A percentile compares a stretch with the other conserved stretches of the same genome.
Evolutionary conservation across 2,888 invertebrate species (phyloP).

Genomic region (Scrobipalpa atriplicella): DNA sequence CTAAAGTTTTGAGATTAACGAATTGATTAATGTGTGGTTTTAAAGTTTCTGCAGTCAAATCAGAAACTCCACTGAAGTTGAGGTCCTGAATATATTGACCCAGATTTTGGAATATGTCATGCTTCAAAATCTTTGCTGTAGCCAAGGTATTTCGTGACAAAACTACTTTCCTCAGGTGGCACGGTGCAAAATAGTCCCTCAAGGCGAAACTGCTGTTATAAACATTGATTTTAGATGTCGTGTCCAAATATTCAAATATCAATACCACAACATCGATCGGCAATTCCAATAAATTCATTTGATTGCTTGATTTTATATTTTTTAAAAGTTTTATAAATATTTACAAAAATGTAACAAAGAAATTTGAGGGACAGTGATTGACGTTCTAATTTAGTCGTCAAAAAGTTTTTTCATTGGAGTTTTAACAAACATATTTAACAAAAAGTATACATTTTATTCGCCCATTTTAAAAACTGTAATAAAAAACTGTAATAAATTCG

Average conservation of each 20-base stretch:
- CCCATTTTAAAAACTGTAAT: too few relatives aligned
- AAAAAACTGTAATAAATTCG: too few relatives aligned
- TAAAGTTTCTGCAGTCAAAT: conserved; percentile 43
- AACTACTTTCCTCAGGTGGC: conserved; percentile 41
- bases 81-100: conserved; percentile 43
- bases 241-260: conserved; percentile 41
- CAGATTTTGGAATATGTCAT: conserved; percentile 42
- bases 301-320: conserved; percentile 18
- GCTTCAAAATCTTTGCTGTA: conserved; percentile 40
- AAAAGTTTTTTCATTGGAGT: not conserved
- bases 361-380: conserved; percentile 25
- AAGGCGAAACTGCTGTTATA: conserved; percentile 40
- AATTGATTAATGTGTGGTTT: conserved; percentile 41
- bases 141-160: conserved; percentile 46
- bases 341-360: conserved; percentile 28
- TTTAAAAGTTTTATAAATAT: conserved; percentile 24
- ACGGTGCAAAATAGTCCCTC: conserved; percentile 45
- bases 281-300: conserved; percentile 31
- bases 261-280: conserved; percentile 38
- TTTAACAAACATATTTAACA: not conserved
- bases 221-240: conserved; percentile 40
- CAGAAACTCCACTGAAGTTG: conserved; percentile 48
- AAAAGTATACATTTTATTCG: too few relatives aligned
- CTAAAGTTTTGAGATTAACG: conserved; percentile 43
- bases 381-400: conserved; percentile 17